Evolutionary conservation across 2,797 vertebrate genomes (phyloP).

Genomic region (Champsocephalus gunnari): DNA sequence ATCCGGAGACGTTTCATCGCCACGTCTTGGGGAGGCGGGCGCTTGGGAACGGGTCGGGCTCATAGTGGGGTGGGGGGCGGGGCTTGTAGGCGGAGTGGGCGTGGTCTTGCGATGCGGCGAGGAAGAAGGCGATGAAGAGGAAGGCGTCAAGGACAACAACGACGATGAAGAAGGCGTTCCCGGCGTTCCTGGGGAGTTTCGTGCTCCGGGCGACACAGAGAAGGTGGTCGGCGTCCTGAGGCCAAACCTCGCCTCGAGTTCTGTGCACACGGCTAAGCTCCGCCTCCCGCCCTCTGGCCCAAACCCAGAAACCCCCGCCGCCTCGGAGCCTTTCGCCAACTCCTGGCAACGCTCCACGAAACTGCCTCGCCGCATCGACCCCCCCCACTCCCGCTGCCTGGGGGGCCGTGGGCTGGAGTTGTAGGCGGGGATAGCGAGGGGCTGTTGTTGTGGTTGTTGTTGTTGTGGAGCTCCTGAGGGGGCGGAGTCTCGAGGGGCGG

Average conservation of each 20-base stretch:
- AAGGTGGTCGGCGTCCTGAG: conserved; percentile 68
- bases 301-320: conserved; percentile 3
- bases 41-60: conserved; percentile 63
- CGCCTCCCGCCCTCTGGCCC: conserved; percentile 66
- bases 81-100: conserved; percentile 50
- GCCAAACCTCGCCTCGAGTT: conserved; percentile 77
- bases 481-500: conserved; percentile 41
- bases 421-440: conserved; percentile 54
- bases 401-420: conserved; percentile 50
- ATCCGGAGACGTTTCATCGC: not conserved
- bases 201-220: conserved; percentile 51
- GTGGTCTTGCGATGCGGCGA: conserved; percentile 35
- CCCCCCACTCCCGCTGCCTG: conserved; percentile 48
- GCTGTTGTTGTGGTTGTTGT: conserved; percentile 18
- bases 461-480: conserved; percentile 11
- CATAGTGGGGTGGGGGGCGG: conserved; percentile 47
- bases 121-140: conserved; percentile 20
- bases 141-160: not conserved
- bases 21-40: conserved; percentile 43
- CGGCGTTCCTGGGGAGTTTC: conserved; percentile 1
- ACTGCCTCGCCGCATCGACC: conserved; percentile 77
- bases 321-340: conserved; percentile 84
- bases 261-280: conserved; percentile 74
- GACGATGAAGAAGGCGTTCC: conserved; percentile 22
- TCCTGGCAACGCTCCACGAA: conserved; percentile 93